Percentiles rank a stretch among this genome's conserved stretches.
Conservation (phyloP, 23 tunicate genomes). For the Diplosoma virens region DNA sequence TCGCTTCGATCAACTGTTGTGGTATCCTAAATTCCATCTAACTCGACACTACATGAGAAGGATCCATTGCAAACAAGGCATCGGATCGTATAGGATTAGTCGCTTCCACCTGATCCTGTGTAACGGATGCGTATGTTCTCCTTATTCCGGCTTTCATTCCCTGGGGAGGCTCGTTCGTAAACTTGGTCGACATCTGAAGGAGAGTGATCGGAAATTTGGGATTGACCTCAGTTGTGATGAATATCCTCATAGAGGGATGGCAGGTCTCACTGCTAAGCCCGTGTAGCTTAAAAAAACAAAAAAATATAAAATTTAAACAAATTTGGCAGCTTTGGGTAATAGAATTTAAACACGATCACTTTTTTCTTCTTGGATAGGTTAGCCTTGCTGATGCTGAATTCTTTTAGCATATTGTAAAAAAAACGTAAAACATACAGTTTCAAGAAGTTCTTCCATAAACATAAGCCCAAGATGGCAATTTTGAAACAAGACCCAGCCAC, state of each 20-base stretch:
- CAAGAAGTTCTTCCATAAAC: conserved; percentile 93
- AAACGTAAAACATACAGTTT: conserved; percentile 45
- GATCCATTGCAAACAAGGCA: too few species aligned
- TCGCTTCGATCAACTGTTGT: too few species aligned
- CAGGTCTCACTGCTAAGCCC: conserved; percentile 10
- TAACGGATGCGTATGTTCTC: conserved; percentile 77
- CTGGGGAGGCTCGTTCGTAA: conserved; percentile 95
- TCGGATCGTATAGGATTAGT: too few species aligned
- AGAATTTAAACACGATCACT: not conserved
- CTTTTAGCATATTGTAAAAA: too few species aligned
- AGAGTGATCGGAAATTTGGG: conserved; percentile 92
- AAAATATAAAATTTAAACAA: not conserved
- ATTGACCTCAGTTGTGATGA: conserved; percentile 94
- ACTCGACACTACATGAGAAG: too few species aligned
- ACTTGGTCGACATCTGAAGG: conserved; percentile 87
- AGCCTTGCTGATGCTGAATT: too few species aligned
- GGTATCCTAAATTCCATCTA: too few species aligned
- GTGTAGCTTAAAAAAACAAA: not conserved
- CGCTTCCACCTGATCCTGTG: conserved; percentile 84
- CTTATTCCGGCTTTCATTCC: conserved; percentile 95
- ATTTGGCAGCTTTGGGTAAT: not conserved
- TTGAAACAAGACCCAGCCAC: conserved; percentile 94
- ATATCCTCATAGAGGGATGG: conserved; percentile 62
- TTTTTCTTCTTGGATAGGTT: too few species aligned
- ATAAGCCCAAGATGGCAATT: conserved; percentile 95